These are phyloP conservation scores for Trachythela sp. DNA, from an alignment of 64 coral and sea anemone species.

Conservation along the genomic window DNA sequence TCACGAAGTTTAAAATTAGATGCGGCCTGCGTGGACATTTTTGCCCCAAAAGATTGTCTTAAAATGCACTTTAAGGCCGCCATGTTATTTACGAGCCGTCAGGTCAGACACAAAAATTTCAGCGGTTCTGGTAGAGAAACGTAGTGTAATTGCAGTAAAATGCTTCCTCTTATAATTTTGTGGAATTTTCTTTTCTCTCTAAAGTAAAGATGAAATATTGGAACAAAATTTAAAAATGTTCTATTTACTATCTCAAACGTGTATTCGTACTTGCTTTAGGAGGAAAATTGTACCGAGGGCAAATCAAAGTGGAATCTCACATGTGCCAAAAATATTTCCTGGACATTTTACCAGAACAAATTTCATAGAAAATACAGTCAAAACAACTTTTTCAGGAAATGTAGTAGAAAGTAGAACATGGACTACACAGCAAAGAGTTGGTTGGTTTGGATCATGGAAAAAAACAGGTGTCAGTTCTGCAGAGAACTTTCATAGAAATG, in stretches of 20 bases:
- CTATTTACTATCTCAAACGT: not conserved
- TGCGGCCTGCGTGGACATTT: not conserved
- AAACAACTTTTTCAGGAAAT: not conserved
- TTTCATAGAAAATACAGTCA: not conserved
- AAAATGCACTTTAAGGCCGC: constrained; percentile 4
- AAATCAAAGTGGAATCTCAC: not conserved
- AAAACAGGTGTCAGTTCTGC: not conserved
- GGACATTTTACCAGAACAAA: not conserved
- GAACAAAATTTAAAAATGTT: not conserved
- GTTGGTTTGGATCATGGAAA: not conserved
- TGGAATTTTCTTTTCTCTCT: not conserved
- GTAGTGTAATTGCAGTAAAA: not conserved
- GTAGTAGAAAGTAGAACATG: not conserved
- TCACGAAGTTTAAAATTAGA: constrained; percentile 32
- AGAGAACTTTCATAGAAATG: not conserved
- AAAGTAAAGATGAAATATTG: not conserved
- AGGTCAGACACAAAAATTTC: not conserved
- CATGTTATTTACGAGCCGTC: constrained; percentile 26
- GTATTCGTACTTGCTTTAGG: not conserved
- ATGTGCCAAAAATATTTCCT: not conserved
- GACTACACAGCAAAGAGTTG: not conserved
- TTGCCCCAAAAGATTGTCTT: not conserved
- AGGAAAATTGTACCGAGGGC: not conserved
- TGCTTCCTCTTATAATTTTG: not conserved
- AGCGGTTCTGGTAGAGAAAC: not conserved